These are phyloP conservation scores for Danio albolineatus DNA, from an alignment of 2,797 vertebrate genomes.

Conservation along the genomic window DNA sequence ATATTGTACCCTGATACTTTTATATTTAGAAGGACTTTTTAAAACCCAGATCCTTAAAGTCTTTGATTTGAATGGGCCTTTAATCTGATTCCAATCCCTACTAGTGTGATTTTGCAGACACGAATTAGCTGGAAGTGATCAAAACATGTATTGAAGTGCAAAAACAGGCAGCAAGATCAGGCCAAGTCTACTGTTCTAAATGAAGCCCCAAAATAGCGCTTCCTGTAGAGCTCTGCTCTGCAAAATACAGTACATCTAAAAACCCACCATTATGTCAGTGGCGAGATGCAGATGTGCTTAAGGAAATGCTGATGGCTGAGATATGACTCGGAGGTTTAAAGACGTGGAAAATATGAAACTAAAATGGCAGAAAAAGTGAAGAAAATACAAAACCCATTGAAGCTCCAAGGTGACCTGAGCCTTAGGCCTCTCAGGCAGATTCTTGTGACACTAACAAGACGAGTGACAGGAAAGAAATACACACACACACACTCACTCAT, in stretches of 20 bases:
- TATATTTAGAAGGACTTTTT: no score
- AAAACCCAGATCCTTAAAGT: no score
- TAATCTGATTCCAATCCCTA: background rate
- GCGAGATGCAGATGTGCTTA: conserved; percentile 2
- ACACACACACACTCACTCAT: background rate
- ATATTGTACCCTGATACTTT: no score
- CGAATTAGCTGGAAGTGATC: background rate
- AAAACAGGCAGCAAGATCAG: background rate
- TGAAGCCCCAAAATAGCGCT: background rate
- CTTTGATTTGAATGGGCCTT: background rate
- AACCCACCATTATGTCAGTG: background rate
- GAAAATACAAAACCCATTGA: conserved; percentile 33
- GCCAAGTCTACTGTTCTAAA: background rate
- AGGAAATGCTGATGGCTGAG: conserved; percentile 3
- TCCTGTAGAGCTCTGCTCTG: background rate
- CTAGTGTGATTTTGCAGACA: background rate
- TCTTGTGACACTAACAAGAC: conserved; percentile 31
- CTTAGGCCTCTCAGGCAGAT: conserved; percentile 18
- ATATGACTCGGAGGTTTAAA: background rate
- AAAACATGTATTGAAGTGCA: background rate
- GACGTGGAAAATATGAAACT: background rate
- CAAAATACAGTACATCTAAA: background rate
- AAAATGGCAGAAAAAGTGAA: conserved; percentile 10
- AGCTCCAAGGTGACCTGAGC: conserved; percentile 15
- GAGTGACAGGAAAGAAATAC: conserved; percentile 46